Conservation (phyloP, 2,797 vertebrate species). For the Scyliorhinus canicula region DNA sequence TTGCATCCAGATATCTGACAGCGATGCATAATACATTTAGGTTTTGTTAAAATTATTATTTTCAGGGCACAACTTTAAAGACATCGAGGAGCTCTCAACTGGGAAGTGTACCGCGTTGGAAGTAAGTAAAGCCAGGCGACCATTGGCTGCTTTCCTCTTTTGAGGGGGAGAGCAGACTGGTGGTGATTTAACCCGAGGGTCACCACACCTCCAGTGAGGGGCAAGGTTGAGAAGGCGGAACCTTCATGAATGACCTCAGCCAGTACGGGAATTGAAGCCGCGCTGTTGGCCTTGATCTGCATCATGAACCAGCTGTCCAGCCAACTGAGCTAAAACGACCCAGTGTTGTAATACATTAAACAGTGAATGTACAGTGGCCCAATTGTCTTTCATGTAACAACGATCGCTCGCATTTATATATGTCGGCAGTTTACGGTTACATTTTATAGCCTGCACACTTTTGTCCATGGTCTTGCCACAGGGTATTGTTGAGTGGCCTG, state of each 20-base stretch:
- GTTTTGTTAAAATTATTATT: neutral
- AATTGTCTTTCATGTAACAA: neutral
- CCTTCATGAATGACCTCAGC: too few species aligned
- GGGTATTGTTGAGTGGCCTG: neutral
- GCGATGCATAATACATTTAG: neutral
- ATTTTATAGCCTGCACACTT: neutral
- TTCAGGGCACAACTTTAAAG: neutral
- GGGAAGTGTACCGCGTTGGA: too few species aligned
- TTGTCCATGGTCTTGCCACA: neutral
- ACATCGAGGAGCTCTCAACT: neutral
- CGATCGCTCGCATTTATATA: neutral
- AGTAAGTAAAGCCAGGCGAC: too few species aligned
- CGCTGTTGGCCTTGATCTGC: too few species aligned
- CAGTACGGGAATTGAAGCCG: too few species aligned
- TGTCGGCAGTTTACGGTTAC: neutral
- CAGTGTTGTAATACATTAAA: neutral
- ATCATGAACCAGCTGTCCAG: too few species aligned
- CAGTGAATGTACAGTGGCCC: neutral
- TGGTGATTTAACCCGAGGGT: too few species aligned
- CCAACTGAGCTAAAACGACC: too few species aligned
- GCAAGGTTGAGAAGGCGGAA: too few species aligned
- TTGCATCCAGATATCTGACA: neutral
- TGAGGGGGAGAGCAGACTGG: too few species aligned
- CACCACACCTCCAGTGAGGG: too few species aligned
- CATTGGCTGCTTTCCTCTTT: too few species aligned